A percentile compares a stretch with the other conserved stretches of the same genome.
phyloP scores from a whole-genome alignment of 2,888 invertebrate genomes.

The Heliconius cydno region DNA sequence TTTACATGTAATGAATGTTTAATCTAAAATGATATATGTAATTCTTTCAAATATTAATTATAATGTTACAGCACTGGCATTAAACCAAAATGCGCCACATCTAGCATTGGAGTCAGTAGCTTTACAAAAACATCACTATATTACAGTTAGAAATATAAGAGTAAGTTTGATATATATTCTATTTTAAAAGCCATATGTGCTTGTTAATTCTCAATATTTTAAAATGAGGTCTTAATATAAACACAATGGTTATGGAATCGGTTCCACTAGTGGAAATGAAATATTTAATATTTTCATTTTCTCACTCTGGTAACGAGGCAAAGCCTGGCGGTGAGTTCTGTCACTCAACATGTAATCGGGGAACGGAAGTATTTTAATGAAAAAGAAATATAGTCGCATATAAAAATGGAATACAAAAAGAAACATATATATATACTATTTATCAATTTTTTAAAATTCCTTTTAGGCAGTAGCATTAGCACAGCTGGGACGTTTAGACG shows the following conservation, averaged over 20 bases:
- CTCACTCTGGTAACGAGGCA: background rate
- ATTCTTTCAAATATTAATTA: background rate
- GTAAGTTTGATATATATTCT: conserved; percentile 57
- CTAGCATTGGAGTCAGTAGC: conserved; percentile 87
- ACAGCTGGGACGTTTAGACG: conserved; percentile 85
- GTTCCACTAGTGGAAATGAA: background rate
- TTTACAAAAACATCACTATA: conserved; percentile 83
- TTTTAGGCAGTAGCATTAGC: conserved; percentile 78
- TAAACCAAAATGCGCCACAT: conserved; percentile 87
- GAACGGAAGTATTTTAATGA: background rate
- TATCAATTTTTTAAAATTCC: background rate
- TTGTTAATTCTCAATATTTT: background rate
- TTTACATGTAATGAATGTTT: too few relatives aligned
- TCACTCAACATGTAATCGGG: background rate
- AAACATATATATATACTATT: background rate
- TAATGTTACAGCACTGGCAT: conserved; percentile 80
- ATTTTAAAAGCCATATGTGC: background rate
- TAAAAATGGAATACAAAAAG: too few relatives aligned
- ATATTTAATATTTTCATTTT: background rate
- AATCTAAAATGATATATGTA: too few relatives aligned
- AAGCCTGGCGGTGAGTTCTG: background rate
- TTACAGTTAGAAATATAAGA: conserved; percentile 88
- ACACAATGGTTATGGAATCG: background rate
- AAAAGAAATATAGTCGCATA: too few relatives aligned
- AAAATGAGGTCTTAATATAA: background rate